Evolutionary conservation across 2,797 vertebrate genomes (phyloP), one percentile per base, ranked within the genome.

Genomic region (Chrosomus eos): DNA sequence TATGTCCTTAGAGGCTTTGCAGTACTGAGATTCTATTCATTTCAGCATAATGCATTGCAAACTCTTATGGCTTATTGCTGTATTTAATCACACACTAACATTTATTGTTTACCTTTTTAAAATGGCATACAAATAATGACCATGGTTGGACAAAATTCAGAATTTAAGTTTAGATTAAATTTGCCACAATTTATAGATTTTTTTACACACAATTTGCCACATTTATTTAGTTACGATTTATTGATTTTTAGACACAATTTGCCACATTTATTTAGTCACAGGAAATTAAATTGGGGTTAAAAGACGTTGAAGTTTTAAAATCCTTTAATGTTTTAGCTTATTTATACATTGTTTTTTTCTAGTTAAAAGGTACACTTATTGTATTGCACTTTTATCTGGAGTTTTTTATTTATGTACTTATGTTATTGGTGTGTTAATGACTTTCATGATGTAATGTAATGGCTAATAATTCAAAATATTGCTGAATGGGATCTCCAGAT

Each of bases 401-500:
- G 19, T 0, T 0, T 2, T 23, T 36, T 73, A 38, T 38, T n/a
- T 7, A 9, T 76, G 1, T 18, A 1, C 28, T 26, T 43, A 6
- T 43, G 19, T 16, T 43, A 68, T 80, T 33, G 18, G 28, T n/a
- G 64, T 68, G 11, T 45, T 45, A 64, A 72, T 72, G 38, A n/a
- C 38, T 74, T 48, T 60, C 21, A 55, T 38, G 10, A 28, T 76
- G 48, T n/a, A 72, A 58, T 60, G 5, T 23, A 55, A 23, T 36
- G 19, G 21, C 33, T 58, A 60, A 81, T 66, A 33, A 67, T 76
- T 75, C 16, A 53, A 43, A 83, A 66, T 83, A 38, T 48, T 38
- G 31, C 70, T 51, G 43, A 75, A 67, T 31, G 45, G 8, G 19
- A 38, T 83, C 72, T 67, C 71, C 62, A 83, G 81, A 76, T 83